Conservation (phyloP, 2,888 invertebrate genomes). For the Nymphalis urticae region DNA sequence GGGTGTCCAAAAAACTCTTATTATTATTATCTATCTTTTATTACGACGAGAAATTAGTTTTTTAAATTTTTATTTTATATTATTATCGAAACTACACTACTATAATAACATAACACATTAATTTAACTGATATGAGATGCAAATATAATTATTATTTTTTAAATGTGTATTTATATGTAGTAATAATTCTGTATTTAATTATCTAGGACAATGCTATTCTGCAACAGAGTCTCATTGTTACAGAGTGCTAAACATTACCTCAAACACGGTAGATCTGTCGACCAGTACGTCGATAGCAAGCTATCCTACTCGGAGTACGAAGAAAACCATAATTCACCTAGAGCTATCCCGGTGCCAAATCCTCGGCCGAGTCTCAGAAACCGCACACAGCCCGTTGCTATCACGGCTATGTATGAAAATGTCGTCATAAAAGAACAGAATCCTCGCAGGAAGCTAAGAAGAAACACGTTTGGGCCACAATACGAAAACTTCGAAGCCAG, state of each 20-base stretch:
- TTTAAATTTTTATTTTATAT: too few species aligned
- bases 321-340: slow-evolving; percentile 69
- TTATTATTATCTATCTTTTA: too few species aligned
- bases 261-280: slow-evolving; percentile 87
- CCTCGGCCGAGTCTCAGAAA: slow-evolving; percentile 74
- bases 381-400: slow-evolving; percentile 85
- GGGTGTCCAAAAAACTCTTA: too few species aligned
- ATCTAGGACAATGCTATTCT: neutral
- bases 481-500: slow-evolving; percentile 84
- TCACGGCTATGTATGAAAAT: slow-evolving; percentile 88
- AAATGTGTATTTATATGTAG: too few species aligned
- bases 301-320: slow-evolving; percentile 80
- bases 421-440: slow-evolving; percentile 87
- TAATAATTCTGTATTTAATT: neutral
- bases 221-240: slow-evolving; percentile 52
- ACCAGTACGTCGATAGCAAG: slow-evolving; percentile 89
- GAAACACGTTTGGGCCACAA: slow-evolving; percentile 80
- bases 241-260: slow-evolving; percentile 82
- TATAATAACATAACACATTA: too few species aligned
- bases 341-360: slow-evolving; percentile 70
- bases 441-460: slow-evolving; percentile 85
- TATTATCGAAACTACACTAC: too few species aligned
- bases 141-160: too few species aligned
- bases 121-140: too few species aligned
- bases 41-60: too few species aligned